phyloP scores from a whole-genome alignment of 2,888 invertebrate species.

The Clivina fossor region DNA sequence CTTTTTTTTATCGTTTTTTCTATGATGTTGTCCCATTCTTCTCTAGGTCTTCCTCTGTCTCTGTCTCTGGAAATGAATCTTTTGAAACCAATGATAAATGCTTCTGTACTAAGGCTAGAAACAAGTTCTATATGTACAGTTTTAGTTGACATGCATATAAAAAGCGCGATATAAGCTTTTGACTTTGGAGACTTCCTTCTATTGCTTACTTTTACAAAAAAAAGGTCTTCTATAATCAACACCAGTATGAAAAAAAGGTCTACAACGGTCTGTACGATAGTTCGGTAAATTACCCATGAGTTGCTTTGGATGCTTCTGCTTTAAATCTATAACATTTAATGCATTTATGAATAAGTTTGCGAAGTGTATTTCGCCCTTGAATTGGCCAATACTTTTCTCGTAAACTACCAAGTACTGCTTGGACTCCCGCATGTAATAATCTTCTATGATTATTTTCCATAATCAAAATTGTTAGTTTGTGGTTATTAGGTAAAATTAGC shows the following conservation, averaged over 20 bases:
- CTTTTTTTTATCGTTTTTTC: too few species aligned
- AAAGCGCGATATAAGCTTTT: slow-evolving; percentile 8
- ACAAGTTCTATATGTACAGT: slow-evolving; percentile 14
- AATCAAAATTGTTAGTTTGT: slow-evolving; percentile 17
- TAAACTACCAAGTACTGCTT: slow-evolving; percentile 19
- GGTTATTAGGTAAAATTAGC: background rate
- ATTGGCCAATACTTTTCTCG: slow-evolving; percentile 25
- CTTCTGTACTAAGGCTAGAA: background rate
- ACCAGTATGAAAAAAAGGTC: slow-evolving; percentile 31
- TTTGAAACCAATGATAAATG: slow-evolving; percentile 2
- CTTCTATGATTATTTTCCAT: slow-evolving; percentile 34
- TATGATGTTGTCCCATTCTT: too few species aligned
- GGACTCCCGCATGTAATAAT: slow-evolving; percentile 34
- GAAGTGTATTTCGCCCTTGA: slow-evolving; percentile 17
- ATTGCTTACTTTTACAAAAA: slow-evolving; percentile 5
- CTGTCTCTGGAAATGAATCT: too few species aligned
- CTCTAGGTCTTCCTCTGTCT: too few species aligned
- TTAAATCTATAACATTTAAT: slow-evolving; percentile 7
- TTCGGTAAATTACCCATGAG: slow-evolving; percentile 37
- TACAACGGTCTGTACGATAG: slow-evolving; percentile 16
- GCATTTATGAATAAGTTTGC: slow-evolving; percentile 28
- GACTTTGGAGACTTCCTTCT: slow-evolving; percentile 2
- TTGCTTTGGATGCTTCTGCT: slow-evolving; percentile 9
- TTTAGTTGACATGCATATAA: slow-evolving; percentile 8
- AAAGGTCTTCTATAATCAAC: slow-evolving; percentile 36